These are phyloP conservation scores for Bostrychus sinensis DNA, from an alignment of 2,113 vertebrate genomes.

Conservation along the genomic window DNA sequence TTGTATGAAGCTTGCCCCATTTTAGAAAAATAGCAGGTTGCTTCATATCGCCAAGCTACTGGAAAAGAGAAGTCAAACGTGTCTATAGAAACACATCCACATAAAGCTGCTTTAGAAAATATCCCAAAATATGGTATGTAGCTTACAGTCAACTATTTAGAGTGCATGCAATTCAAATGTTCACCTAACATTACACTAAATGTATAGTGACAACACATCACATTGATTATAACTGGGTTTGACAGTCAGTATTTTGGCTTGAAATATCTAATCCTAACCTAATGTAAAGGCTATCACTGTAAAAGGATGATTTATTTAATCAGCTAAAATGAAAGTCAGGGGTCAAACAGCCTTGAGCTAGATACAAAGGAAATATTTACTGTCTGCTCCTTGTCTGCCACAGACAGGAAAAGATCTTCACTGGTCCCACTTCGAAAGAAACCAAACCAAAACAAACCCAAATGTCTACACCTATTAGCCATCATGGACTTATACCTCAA, in stretches of 20 bases:
- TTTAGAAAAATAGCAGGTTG: too few species aligned
- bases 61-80: too few species aligned
- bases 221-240: background rate
- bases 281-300: slow-evolving; percentile 6
- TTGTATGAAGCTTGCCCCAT: too few species aligned
- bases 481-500: background rate
- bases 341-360: slow-evolving; percentile 6
- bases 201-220: slow-evolving; percentile 1
- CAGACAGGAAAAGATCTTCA: slow-evolving; percentile 22
- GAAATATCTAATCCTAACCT: background rate
- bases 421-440: slow-evolving; percentile 34
- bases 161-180: background rate
- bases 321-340: background rate
- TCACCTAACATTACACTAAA: background rate
- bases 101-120: background rate
- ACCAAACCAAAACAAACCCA: slow-evolving; percentile 23
- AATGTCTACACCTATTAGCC: slow-evolving; percentile 17
- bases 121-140: background rate
- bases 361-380: slow-evolving; percentile 19
- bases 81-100: too few species aligned
- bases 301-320: background rate
- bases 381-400: slow-evolving; percentile 17
- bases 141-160: background rate
- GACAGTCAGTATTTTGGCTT: background rate
- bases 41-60: too few species aligned